Evolutionary conservation across 1,140 invertebrate species (phyloP).

Genomic region (Macrosteles quadrilineatus): DNA sequence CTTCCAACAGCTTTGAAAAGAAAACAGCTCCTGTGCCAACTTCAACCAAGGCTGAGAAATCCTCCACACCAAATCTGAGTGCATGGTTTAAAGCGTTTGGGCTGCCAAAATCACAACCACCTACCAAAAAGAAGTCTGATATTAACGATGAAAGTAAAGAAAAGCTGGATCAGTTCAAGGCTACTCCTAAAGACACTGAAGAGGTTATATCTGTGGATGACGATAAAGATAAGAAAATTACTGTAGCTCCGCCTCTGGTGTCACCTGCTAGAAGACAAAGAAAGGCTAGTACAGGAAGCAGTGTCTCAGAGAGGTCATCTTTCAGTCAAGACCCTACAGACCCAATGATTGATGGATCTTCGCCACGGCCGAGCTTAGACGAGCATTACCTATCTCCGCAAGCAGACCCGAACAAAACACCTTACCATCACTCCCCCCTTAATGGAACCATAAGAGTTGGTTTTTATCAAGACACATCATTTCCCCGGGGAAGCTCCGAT

Average conservation of each 20-base stretch:
- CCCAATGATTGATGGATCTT: slow-evolving; percentile 49
- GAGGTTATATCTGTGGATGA: slow-evolving; percentile 38
- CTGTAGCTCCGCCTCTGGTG: slow-evolving; percentile 43
- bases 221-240: slow-evolving; percentile 39
- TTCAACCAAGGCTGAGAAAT: slow-evolving; percentile 61
- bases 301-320: slow-evolving; percentile 70
- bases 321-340: slow-evolving; percentile 71
- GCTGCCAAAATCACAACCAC: slow-evolving; percentile 61
- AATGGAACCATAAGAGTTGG: slow-evolving; percentile 73
- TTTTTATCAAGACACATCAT: slow-evolving; percentile 73
- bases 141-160: slow-evolving; percentile 33
- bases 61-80: slow-evolving; percentile 81
- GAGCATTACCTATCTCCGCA: slow-evolving; percentile 66
- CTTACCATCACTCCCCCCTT: slow-evolving; percentile 62
- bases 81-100: slow-evolving; percentile 92
- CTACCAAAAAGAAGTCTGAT: slow-evolving; percentile 47
- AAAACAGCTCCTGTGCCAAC: slow-evolving; percentile 46
- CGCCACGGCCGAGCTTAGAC: slow-evolving; percentile 62
- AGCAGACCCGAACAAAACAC: slow-evolving; percentile 61
- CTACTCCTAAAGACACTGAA: slow-evolving; percentile 13
- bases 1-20: slow-evolving; percentile 34
- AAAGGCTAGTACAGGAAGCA: slow-evolving; percentile 69
- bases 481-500: slow-evolving; percentile 69
- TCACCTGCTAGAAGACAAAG: slow-evolving; percentile 57
- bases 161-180: slow-evolving; percentile 2